Conservation (phyloP, 37 sponge, comb jelly and placozoan species). For the Ephydatia muelleri region DNA sequence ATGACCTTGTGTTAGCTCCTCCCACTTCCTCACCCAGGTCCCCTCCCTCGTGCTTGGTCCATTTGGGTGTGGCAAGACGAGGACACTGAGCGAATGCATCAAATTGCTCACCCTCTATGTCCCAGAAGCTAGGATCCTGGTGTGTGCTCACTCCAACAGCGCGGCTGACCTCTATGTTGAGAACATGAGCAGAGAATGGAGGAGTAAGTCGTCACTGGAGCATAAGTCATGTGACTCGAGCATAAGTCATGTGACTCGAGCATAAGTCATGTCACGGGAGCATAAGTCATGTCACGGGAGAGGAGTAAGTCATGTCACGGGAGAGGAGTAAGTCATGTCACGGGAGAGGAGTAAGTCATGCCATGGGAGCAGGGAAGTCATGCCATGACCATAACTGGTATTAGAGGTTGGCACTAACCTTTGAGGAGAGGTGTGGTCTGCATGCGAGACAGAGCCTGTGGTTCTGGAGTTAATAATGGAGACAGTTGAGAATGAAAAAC, state of each 20-base stretch:
- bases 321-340: no score
- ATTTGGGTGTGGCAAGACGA: constrained; percentile 93
- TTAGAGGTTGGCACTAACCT: no score
- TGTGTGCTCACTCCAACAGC: constrained; percentile 88
- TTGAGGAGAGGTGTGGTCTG: neutral
- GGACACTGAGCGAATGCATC: constrained; percentile 80
- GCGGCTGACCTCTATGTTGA: constrained; percentile 91
- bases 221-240: no score
- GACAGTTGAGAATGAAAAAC: no score
- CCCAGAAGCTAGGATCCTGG: constrained; percentile 51
- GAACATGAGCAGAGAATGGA: constrained; percentile 55
- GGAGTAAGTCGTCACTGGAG: constrained; percentile 10
- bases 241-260: no score
- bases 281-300: no score
- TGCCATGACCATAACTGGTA: no score
- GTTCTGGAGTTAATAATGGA: neutral
- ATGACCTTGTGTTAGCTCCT: neutral
- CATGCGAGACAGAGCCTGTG: neutral
- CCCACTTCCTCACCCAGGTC: constrained; percentile 33
- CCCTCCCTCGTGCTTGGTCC: constrained; percentile 89
- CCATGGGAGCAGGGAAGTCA: no score
- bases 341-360: no score
- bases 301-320: no score
- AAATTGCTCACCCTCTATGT: constrained; percentile 42
- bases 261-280: no score